These are phyloP conservation scores for Cheilosia vernalis DNA, from an alignment of 2,888 invertebrate genomes.

Conservation along the genomic window DNA sequence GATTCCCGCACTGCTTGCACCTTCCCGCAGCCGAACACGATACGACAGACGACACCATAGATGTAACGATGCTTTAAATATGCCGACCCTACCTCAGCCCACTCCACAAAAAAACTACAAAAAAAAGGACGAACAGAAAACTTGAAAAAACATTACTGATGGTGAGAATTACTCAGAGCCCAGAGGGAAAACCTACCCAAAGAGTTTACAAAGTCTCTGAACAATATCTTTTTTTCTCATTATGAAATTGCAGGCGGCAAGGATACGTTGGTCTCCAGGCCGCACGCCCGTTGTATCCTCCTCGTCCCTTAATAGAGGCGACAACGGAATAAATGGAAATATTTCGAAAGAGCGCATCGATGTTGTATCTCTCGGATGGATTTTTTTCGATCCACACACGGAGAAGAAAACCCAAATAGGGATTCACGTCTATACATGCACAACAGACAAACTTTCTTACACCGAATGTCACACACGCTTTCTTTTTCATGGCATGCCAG, in stretches of 20 bases:
- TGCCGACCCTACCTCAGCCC: not conserved
- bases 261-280: conserved; percentile 30
- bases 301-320: not conserved
- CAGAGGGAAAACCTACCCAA: conserved; percentile 21
- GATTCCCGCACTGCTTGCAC: not conserved
- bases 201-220: conserved; percentile 54
- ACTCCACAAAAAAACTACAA: not conserved
- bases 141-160: conserved; percentile 21
- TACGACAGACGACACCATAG: conserved; percentile 4
- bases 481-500: not conserved
- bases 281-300: not conserved
- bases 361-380: conserved; percentile 44
- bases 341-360: conserved; percentile 41
- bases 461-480: conserved; percentile 55
- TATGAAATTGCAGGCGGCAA: conserved; percentile 59
- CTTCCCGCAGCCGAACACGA: conserved; percentile 3
- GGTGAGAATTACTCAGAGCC: conserved; percentile 10
- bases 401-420: conserved; percentile 18
- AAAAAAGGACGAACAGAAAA: not conserved
- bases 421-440: not conserved
- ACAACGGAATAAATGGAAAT: conserved; percentile 23
- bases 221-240: conserved; percentile 67
- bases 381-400: conserved; percentile 42
- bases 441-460: conserved; percentile 28
- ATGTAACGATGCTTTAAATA: conserved; percentile 26